Evolutionary conservation across 2,888 invertebrate species (phyloP), one percentile per base, ranked within the genome.

Genomic region (Griposia aprilina): DNA sequence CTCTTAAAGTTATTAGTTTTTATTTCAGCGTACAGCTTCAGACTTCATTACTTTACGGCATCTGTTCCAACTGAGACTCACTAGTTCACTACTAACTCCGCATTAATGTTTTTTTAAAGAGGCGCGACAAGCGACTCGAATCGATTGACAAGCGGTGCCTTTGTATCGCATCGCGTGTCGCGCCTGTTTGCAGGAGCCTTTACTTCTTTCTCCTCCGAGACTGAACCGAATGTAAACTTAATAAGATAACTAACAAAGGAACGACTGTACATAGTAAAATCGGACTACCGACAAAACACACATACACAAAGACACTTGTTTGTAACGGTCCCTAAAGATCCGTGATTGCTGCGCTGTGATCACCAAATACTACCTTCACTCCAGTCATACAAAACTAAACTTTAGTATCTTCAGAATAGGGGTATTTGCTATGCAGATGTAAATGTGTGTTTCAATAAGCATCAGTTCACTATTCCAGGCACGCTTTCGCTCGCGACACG

Each of bases 401-500:
- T 78, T 84, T 92, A 90, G n/a, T 69, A 0, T 0, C 65, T 0
- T 26, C 10, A 11, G 0, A 0, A 17, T 79, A 87, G 83, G 50
- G 30, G 55, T n/a, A 50, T 23, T 13, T 13, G 17, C 15, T 45
- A 62, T 73, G 91, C 77, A 89, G 71, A 80, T 55, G 36, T 86
- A 90, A 76, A 68, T 77, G 87, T 87, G 91, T 90, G 78, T 88
- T 90, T 86, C 89, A 90, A 86, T 93, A 92, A 93, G 91, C 89
- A 90, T 90, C 86, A 84, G 89, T 92, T 93, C 87, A 87, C 89
- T 88, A 93, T 94, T 93, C 93, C 55, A 83, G 85, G 90, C 94
- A 93, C 94, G 94, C 87, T 78, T 88, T 83, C 80, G 78, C 82
- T 88, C 79, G 90, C 90, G 92, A 93, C 94, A 93, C 90, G 90